phyloP scores from a whole-genome alignment of 2,113 vertebrate species.

The Notiomystis cincta region DNA sequence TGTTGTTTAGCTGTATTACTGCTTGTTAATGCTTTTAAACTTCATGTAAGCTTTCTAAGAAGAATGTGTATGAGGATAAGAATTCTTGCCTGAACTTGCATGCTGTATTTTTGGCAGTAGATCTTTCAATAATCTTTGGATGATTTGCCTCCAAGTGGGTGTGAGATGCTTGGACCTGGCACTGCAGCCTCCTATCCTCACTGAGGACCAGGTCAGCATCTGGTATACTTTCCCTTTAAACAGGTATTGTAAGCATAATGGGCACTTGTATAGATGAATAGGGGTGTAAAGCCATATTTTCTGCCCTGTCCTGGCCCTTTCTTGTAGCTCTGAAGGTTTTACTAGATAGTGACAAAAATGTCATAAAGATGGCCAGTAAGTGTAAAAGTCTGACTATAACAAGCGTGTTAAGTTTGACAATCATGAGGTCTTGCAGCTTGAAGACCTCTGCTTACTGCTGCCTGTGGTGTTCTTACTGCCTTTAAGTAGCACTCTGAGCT shows the following conservation, averaged over 20 bases:
- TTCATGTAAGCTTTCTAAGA: background rate
- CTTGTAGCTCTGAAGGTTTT: background rate
- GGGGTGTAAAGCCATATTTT: background rate
- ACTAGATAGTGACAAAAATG: background rate
- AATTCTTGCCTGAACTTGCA: background rate
- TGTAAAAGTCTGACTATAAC: background rate
- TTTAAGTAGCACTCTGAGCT: background rate
- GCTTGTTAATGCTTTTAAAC: background rate
- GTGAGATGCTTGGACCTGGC: conserved; percentile 1
- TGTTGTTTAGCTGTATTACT: background rate
- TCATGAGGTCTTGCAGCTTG: background rate
- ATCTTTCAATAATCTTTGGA: background rate
- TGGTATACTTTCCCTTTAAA: background rate
- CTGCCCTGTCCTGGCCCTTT: background rate
- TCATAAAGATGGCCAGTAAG: background rate
- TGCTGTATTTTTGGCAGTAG: background rate
- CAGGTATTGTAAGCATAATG: background rate
- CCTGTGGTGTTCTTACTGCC: background rate
- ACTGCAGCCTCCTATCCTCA: background rate
- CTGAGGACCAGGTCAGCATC: background rate
- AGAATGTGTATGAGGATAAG: background rate
- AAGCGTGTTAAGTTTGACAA: background rate
- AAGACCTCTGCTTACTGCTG: background rate
- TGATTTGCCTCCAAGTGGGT: background rate
- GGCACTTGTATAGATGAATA: background rate